A percentile compares a stretch with the other conserved stretches of the same genome.
Evolutionary conservation across 2,888 invertebrate genomes (phyloP).

Genomic region (Itoplectis maculator): DNA sequence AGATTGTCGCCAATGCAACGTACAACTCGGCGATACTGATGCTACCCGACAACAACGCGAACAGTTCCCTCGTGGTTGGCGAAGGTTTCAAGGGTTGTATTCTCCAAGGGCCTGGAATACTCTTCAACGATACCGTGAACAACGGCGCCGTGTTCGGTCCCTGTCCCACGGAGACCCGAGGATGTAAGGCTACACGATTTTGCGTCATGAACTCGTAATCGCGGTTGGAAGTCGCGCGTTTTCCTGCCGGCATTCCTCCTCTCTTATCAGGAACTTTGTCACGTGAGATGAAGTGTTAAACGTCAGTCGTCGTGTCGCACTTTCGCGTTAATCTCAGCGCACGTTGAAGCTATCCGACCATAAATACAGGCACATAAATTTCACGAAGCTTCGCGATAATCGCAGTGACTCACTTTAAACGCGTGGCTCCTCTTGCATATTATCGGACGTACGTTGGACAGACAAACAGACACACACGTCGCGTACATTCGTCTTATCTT

Average conservation of each 20-base stretch:
- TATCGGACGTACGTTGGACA: conserved; percentile 12
- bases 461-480: conserved; percentile 9
- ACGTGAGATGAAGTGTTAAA: conserved; percentile 21
- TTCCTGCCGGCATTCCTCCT: not conserved
- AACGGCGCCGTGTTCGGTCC: conserved; percentile 90
- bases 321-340: conserved; percentile 12
- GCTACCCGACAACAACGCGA: conserved; percentile 90
- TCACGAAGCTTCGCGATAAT: conserved; percentile 40
- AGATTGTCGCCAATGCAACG: conserved; percentile 92
- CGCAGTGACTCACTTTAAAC: conserved; percentile 53
- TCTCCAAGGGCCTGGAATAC: conserved; percentile 93
- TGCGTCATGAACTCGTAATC: not conserved
- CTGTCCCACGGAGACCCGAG: conserved; percentile 91
- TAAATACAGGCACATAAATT: conserved; percentile 1
- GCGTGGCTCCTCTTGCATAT: conserved; percentile 10
- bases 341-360: not conserved
- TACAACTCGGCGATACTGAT: conserved; percentile 91
- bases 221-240: conserved; percentile 22
- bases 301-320: conserved; percentile 10
- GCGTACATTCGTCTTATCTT: conserved; percentile 3
- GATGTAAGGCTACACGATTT: conserved; percentile 86
- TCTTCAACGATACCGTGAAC: conserved; percentile 89
- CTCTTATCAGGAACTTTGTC: conserved; percentile 11
- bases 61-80: conserved; percentile 91
- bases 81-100: conserved; percentile 94